Base-by-base conservation (phyloP, 2,113 vertebrate species). In the Morone chrysops region DNA sequence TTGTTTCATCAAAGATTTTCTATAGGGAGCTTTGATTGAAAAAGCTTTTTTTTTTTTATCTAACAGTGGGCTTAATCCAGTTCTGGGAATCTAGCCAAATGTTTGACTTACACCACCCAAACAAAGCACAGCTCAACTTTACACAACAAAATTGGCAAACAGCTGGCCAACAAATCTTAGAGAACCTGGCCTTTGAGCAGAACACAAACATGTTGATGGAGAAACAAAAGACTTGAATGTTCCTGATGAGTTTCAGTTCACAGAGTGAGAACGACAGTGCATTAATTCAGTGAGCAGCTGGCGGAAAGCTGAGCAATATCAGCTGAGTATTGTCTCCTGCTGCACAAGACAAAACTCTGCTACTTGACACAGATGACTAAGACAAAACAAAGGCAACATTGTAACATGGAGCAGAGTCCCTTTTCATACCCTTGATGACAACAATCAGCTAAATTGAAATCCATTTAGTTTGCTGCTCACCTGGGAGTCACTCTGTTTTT, bases 41-140 rank as follows among this genome's bases (percentile, higher is more conserved):
- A 59, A 74, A 48, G 4, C 31, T 31, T 50, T 16, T 57, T 79
- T 41, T 6, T 47, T 54, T 47, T 69, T 45, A 81, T 80, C 31
- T 41, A 72, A 86, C 69, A 70, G 54, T 67, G 70, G 54, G 57
- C 73, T 70, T 79, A 76, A 86, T 92, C 80, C 31, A 70, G 22
- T 80, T 88, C 81, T 80, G 89, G 90, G 87, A 89, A 70, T 76
- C 14, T 7, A 8, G 85, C 85, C 89, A 93, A 83, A 84, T 66
- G 63, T 83, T 88, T 84, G 66, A 88, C 48, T 82, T 87, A 75
- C 70, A 84, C 41, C 40, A 57, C 38, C 67, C 57, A 74, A 87
- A 89, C 70, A 85, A 86, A 88, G 38, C 75, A 66, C 17, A 51
- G 62, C 57, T 84, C 31, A 86, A 63, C 70, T 72, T 67, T 47